Conservation (phyloP, 2,888 invertebrate genomes). For the Agriotes lineatus region DNA sequence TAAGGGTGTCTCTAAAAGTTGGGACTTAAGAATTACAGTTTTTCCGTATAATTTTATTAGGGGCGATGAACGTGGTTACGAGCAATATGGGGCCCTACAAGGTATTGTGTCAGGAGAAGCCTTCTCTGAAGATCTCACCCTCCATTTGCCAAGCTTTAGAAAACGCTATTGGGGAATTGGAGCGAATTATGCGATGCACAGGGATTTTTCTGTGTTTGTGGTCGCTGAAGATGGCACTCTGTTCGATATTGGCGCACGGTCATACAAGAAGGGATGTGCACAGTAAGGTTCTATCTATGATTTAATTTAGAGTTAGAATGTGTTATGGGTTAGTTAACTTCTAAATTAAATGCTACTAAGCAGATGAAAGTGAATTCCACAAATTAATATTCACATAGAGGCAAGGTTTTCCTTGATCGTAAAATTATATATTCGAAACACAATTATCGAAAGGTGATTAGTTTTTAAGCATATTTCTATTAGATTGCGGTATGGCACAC, state of each 20-base stretch:
- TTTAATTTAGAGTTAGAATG: too few species aligned
- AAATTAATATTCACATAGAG: too few species aligned
- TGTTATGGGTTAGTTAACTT: too few species aligned
- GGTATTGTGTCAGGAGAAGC: conserved; percentile 70
- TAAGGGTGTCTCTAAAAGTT: conserved; percentile 61
- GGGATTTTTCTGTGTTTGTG: conserved; percentile 57
- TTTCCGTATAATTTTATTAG: conserved; percentile 50
- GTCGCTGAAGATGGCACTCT: conserved; percentile 70
- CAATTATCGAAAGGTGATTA: too few species aligned
- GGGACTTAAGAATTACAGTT: too few species aligned
- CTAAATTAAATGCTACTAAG: too few species aligned
- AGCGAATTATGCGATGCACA: conserved; percentile 53
- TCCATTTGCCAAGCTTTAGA: conserved; percentile 67
- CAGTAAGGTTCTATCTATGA: too few species aligned
- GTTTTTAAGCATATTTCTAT: too few species aligned
- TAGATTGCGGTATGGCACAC: conserved; percentile 70
- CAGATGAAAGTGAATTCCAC: too few species aligned
- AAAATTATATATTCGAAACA: too few species aligned
- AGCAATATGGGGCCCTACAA: conserved; percentile 74
- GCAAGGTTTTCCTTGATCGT: too few species aligned
- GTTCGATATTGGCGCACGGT: conserved; percentile 69
- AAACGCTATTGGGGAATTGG: conserved; percentile 53
- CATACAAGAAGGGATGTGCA: conserved; percentile 68
- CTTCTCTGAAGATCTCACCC: conserved; percentile 60
- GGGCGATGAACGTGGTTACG: conserved; percentile 66